These are phyloP conservation scores for Pollenia labialis DNA, from an alignment of 2,888 invertebrate species.

Conservation along the genomic window DNA sequence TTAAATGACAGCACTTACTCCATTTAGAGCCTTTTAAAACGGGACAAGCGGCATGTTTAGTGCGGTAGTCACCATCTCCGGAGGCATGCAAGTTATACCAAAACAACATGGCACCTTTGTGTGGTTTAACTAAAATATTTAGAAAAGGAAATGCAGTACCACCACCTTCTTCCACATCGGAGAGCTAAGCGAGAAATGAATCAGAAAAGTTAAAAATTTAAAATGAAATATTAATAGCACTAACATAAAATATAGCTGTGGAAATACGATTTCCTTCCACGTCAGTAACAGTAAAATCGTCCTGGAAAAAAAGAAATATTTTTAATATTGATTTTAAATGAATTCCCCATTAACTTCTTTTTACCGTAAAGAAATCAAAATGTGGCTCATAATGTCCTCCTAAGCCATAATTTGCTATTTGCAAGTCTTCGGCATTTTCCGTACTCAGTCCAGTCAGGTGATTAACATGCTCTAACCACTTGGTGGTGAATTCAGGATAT, in stretches of 20 bases:
- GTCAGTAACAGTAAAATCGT: conserved; percentile 85
- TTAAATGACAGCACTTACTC: conserved; percentile 74
- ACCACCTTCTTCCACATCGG: conserved; percentile 98
- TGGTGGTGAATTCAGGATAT: conserved; percentile 70
- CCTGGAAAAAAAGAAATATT: conserved; percentile 17
- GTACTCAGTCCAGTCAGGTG: conserved; percentile 86
- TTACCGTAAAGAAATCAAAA: conserved; percentile 85
- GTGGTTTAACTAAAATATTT: conserved; percentile 93
- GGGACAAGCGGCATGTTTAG: conserved; percentile 81
- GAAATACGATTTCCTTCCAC: conserved; percentile 95
- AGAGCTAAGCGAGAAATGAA: conserved; percentile 88
- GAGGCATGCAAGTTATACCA: conserved; percentile 81
- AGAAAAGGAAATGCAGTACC: conserved; percentile 98
- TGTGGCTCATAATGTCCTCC: conserved; percentile 89
- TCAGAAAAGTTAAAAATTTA: too few relatives aligned
- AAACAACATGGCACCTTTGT: conserved; percentile 86
- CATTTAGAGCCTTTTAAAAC: conserved; percentile 81
- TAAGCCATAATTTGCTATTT: conserved; percentile 89
- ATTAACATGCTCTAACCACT: conserved; percentile 88
- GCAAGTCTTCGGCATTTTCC: conserved; percentile 87
- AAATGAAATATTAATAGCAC: conserved; percentile 82
- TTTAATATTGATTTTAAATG: background rate
- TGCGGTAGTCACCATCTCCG: conserved; percentile 79
- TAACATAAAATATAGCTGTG: conserved; percentile 97
- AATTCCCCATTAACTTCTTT: background rate